Percentiles rank a stretch among this genome's conserved stretches.
These are phyloP conservation scores for Linnaemya vulpina DNA, from an alignment of 2,888 invertebrate species.

Conservation along the genomic window DNA sequence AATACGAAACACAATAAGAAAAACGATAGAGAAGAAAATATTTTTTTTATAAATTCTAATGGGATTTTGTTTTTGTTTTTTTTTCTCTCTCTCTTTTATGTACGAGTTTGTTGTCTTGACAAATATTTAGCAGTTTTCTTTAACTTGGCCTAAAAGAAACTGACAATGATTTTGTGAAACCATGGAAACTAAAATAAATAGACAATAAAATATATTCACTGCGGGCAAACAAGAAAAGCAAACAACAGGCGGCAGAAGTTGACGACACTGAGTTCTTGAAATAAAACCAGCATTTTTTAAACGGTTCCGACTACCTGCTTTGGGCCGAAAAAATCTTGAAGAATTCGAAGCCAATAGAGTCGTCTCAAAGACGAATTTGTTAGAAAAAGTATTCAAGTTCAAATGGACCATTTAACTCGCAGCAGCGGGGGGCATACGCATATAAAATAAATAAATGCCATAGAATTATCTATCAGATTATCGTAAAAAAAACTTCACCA, in stretches of 20 bases:
- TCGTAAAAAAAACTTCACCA: no score
- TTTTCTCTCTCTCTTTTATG: not conserved
- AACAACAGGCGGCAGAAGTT: not conserved
- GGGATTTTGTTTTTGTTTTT: not conserved
- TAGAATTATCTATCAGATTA: no score
- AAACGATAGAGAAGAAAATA: conserved; percentile 44
- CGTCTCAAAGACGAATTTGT: no score
- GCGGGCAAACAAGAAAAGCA: not conserved
- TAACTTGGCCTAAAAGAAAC: conserved; percentile 28
- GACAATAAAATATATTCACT: conserved; percentile 25
- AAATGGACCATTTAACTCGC: no score
- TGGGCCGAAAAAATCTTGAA: no score
- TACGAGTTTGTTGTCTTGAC: not conserved
- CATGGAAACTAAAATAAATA: conserved; percentile 39
- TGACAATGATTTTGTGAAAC: conserved; percentile 43
- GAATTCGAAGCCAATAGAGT: no score
- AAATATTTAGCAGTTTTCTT: conserved; percentile 19
- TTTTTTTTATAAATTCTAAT: conserved; percentile 59
- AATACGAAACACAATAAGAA: not conserved
- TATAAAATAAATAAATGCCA: no score
- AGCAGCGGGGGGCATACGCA: no score
- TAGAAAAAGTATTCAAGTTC: no score
- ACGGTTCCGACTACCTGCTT: no score
- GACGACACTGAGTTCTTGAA: conserved; percentile 9
- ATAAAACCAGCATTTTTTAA: not conserved